Evolutionary conservation across 2,113 vertebrate species (phyloP).

Genomic region (Ia io): DNA sequence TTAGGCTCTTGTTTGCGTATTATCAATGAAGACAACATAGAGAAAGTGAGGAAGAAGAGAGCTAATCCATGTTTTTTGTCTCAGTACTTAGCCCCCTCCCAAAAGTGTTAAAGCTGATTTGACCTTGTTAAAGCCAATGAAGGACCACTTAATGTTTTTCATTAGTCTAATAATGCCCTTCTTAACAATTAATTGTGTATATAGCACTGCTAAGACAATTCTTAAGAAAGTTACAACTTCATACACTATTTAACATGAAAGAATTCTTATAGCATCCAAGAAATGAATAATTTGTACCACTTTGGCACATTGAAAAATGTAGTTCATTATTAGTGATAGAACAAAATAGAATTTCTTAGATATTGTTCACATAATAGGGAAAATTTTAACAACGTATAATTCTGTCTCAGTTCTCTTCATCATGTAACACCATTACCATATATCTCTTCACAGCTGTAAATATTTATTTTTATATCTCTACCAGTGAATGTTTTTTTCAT

Average conservation of each 20-base stretch:
- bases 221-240: not conserved
- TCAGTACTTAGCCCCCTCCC: not conserved
- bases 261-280: not conserved
- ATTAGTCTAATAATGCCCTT: not conserved
- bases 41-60: not conserved
- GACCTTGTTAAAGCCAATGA: not conserved
- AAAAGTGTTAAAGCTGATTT: not conserved
- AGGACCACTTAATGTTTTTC: not conserved
- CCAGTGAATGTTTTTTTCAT: not conserved
- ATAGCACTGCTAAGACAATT: not conserved
- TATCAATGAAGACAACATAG: not conserved
- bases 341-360: not conserved
- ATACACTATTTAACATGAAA: not conserved
- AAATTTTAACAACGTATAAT: not conserved
- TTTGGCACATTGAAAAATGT: not conserved
- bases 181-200: not conserved
- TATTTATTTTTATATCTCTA: conserved; percentile 11
- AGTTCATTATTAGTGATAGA: not conserved
- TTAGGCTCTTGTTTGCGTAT: no score
- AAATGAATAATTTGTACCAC: not conserved
- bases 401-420: not conserved
- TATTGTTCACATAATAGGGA: not conserved
- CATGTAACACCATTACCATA: not conserved
- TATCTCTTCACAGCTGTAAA: not conserved
- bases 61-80: not conserved